These are phyloP conservation scores for Xylota segnis DNA, from an alignment of 2,888 invertebrate genomes.

Conservation along the genomic window DNA sequence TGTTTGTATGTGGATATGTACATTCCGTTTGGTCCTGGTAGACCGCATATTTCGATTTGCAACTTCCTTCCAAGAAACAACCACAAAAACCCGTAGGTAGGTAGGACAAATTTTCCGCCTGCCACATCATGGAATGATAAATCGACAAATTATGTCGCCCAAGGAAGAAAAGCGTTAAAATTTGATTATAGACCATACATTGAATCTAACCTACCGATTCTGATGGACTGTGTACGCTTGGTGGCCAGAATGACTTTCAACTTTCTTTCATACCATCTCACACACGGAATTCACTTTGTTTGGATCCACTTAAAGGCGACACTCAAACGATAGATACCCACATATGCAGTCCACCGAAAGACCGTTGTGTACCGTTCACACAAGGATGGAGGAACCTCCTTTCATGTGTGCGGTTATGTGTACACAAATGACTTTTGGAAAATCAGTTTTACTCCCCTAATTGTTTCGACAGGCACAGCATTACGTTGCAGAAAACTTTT, in stretches of 20 bases:
- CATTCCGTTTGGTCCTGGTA: slow-evolving; percentile 4
- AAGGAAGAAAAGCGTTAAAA: slow-evolving; percentile 67
- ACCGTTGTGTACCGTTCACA: neutral
- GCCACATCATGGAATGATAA: slow-evolving; percentile 70
- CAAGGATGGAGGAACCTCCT: slow-evolving; percentile 42
- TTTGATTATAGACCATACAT: slow-evolving; percentile 74
- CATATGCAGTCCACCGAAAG: slow-evolving; percentile 14
- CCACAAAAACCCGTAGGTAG: slow-evolving; percentile 66
- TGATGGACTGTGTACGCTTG: slow-evolving; percentile 41
- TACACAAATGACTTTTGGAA: slow-evolving; percentile 75
- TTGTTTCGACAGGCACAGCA: slow-evolving; percentile 61
- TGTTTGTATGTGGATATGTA: neutral
- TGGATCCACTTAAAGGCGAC: slow-evolving; percentile 61
- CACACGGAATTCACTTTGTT: slow-evolving; percentile 27
- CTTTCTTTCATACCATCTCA: slow-evolving; percentile 38
- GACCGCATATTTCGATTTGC: slow-evolving; percentile 14
- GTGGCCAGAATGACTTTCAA: slow-evolving; percentile 65
- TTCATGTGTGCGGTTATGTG: slow-evolving; percentile 45
- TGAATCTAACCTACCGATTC: slow-evolving; percentile 49
- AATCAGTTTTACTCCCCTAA: slow-evolving; percentile 75
- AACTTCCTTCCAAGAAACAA: slow-evolving; percentile 40
- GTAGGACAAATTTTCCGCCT: slow-evolving; percentile 74
- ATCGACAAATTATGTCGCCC: slow-evolving; percentile 72
- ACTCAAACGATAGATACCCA: slow-evolving; percentile 29
- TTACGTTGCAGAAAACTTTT: slow-evolving; percentile 71